Percentiles rank a stretch among this genome's conserved stretches.
Evolutionary conservation across 2,888 invertebrate genomes (phyloP).

Genomic region (Apotomis turbidana): DNA sequence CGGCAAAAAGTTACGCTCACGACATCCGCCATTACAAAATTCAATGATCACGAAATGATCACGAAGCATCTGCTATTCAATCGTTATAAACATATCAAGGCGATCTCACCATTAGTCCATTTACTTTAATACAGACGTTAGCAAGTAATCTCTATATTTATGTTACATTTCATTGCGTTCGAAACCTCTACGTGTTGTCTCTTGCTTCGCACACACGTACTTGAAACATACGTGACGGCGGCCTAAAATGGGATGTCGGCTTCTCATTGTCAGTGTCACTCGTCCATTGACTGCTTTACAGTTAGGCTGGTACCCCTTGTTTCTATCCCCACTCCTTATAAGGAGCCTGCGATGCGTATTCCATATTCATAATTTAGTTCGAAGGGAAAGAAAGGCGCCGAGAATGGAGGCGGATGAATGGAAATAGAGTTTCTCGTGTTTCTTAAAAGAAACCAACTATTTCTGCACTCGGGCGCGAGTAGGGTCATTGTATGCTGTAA

Average conservation of each 20-base stretch:
- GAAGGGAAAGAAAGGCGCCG: constrained; percentile 63
- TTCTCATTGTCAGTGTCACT: constrained; percentile 77
- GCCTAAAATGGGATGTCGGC: constrained; percentile 66
- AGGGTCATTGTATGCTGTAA: constrained; percentile 47
- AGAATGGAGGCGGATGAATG: constrained; percentile 51
- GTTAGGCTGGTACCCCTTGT: constrained; percentile 67
- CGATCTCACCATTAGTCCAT: constrained; percentile 30
- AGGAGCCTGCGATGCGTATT: constrained; percentile 64
- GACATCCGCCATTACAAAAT: constrained; percentile 29
- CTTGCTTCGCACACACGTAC: constrained; percentile 57
- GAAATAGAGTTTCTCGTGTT: constrained; percentile 48
- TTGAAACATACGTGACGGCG: constrained; percentile 67
- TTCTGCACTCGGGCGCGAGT: constrained; percentile 24
- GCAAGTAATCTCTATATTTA: constrained; percentile 16
- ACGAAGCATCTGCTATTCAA: constrained; percentile 31
- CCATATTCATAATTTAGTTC: constrained; percentile 70
- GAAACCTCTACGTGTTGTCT: constrained; percentile 67
- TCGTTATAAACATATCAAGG: constrained; percentile 12
- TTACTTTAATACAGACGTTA: constrained; percentile 20
- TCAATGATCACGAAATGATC: constrained; percentile 30
- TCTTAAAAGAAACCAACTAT: constrained; percentile 37
- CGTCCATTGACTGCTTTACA: constrained; percentile 76
- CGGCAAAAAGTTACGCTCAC: constrained; percentile 23
- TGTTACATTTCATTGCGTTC: constrained; percentile 59
- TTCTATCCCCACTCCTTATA: constrained; percentile 62